Evolutionary conservation across 2,888 invertebrate species (phyloP).

Genomic region (Cephus runcator): DNA sequence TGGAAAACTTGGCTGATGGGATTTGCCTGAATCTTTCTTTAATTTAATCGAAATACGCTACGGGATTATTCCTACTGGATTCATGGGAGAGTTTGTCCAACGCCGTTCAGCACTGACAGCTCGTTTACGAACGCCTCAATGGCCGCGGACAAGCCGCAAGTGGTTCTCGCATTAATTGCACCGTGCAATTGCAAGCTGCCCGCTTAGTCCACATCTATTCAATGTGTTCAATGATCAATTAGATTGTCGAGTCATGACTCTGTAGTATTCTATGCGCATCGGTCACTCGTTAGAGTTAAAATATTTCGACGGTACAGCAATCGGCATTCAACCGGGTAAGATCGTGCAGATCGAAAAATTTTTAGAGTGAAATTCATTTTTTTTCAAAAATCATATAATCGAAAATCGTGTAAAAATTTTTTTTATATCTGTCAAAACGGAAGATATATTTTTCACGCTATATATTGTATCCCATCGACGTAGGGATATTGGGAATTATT

Average conservation of each 20-base stretch:
- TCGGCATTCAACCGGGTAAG: neutral
- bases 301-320: neutral
- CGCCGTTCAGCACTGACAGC: neutral
- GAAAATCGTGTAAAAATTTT: neutral
- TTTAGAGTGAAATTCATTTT: neutral
- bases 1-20: neutral
- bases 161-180: constrained; percentile 39
- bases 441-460: too few relatives aligned
- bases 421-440: neutral
- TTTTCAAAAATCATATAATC: neutral
- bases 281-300: neutral
- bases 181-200: constrained; percentile 9
- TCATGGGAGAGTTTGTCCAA: neutral
- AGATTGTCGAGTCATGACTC: constrained; percentile 6
- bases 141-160: constrained; percentile 16
- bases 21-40: neutral
- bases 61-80: neutral
- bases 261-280: neutral
- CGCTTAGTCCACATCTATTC: neutral
- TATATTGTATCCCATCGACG: neutral
- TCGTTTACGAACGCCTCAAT: neutral
- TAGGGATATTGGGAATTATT: neutral
- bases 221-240: constrained; percentile 31
- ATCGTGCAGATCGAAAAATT: neutral
- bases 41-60: neutral